Conservation (phyloP, 2,113 vertebrate species). For the Paradoxurus hermaphroditus region DNA sequence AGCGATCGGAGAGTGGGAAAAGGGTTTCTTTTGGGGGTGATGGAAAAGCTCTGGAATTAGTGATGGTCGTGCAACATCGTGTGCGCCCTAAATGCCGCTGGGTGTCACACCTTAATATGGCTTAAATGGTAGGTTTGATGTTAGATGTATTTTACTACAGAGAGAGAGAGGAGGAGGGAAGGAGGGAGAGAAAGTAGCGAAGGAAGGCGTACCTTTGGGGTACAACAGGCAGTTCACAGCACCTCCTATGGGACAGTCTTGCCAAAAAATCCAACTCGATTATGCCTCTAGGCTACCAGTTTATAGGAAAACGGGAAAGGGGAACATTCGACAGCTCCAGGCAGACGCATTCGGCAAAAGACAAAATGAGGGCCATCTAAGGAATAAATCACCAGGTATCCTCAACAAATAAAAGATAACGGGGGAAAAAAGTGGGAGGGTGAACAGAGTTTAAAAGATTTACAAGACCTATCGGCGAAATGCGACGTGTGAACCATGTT, state of each 20-base stretch:
- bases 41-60: background rate
- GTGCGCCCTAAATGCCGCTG: background rate
- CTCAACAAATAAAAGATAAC: background rate
- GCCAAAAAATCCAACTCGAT: background rate
- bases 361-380: background rate
- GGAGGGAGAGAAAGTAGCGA: background rate
- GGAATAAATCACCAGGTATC: background rate
- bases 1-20: background rate
- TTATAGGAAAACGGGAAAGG: background rate
- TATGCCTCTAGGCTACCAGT: background rate
- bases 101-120: background rate
- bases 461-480: background rate
- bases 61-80: background rate
- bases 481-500: background rate
- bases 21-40: background rate
- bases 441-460: background rate
- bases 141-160: background rate
- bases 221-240: background rate
- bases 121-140: background rate
- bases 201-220: background rate
- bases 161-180: background rate
- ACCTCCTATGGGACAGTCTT: background rate
- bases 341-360: background rate
- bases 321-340: background rate
- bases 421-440: background rate